A percentile compares a stretch with the other conserved stretches of the same genome.
These are phyloP conservation scores for Isurus oxyrinchus DNA, from an alignment of 2,113 vertebrate genomes.

Conservation along the genomic window DNA sequence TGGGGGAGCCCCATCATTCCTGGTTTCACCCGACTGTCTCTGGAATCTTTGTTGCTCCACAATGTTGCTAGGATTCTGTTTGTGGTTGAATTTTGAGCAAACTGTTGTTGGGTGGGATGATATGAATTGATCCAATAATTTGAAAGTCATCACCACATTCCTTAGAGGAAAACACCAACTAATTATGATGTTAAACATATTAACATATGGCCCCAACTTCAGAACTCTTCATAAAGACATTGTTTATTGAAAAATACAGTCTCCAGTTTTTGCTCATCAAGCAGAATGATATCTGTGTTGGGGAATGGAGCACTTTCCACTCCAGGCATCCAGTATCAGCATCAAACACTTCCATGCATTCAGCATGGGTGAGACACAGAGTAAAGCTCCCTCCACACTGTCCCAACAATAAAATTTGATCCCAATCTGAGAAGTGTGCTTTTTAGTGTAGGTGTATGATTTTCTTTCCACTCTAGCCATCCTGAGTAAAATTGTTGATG, in stretches of 20 bases:
- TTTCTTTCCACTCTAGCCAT: neutral
- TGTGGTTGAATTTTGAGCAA: neutral
- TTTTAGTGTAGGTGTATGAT: neutral
- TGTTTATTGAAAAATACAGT: neutral
- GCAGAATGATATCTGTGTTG: neutral
- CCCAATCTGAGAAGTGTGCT: neutral
- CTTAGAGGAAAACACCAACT: neutral
- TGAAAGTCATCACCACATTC: neutral
- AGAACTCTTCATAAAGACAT: neutral
- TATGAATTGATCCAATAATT: neutral
- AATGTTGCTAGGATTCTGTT: neutral
- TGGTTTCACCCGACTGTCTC: neutral
- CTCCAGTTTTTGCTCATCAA: neutral
- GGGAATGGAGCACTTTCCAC: neutral
- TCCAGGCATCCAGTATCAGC: neutral
- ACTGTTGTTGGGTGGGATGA: neutral
- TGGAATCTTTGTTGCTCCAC: neutral
- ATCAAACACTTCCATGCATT: neutral
- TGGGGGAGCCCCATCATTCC: neutral
- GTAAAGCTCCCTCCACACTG: neutral
- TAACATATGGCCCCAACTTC: neutral
- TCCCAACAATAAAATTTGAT: neutral
- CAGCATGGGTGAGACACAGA: neutral
- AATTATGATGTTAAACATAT: neutral
- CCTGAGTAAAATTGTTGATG: neutral